These are phyloP conservation scores for Scaptomyza cyrtandrae DNA, from an alignment of 2,888 invertebrate species.

Conservation along the genomic window DNA sequence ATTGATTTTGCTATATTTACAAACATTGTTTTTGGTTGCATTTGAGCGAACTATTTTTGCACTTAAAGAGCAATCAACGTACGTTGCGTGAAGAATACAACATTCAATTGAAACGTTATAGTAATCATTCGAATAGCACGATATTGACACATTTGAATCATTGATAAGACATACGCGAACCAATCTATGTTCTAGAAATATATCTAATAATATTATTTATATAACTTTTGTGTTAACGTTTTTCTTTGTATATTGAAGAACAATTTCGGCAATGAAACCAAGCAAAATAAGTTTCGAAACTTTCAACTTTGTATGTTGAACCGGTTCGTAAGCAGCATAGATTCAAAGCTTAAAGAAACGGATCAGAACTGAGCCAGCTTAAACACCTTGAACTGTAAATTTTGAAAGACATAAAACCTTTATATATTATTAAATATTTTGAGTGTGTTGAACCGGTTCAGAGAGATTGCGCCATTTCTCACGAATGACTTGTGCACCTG, in stretches of 20 bases:
- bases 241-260: no score
- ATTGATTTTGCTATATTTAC: not conserved
- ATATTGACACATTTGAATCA: not conserved
- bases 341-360: no score
- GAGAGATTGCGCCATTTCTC: slow-evolving; percentile 1
- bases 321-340: not conserved
- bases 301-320: not conserved
- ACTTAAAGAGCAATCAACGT: not conserved
- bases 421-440: no score
- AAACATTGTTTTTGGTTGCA: no score
- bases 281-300: no score
- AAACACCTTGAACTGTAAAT: not conserved
- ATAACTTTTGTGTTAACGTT: no score
- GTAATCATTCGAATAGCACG: not conserved
- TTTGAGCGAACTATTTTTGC: not conserved
- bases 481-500: slow-evolving; percentile 40
- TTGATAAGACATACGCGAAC: not conserved
- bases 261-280: no score
- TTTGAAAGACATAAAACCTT: not conserved
- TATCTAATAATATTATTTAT: no score
- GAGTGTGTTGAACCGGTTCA: slow-evolving; percentile 18
- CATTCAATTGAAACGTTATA: no score
- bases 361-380: no score
- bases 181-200: no score
- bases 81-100: no score